phyloP scores from a whole-genome alignment of 2,797 vertebrate genomes.

The Gephyroberyx darwinii region DNA sequence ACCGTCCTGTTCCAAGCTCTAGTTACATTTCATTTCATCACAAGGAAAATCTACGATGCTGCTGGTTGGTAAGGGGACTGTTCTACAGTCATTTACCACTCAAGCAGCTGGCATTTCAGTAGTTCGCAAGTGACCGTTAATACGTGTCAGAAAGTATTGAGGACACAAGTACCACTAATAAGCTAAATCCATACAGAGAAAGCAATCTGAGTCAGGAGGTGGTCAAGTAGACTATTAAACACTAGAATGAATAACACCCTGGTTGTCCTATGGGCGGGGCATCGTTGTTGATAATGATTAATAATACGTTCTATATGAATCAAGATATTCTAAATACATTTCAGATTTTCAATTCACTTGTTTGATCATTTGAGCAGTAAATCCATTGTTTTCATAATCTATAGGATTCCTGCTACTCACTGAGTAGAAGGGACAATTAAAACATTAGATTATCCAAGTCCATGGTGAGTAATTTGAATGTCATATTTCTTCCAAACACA shows the following conservation, averaged over 20 bases:
- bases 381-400: no score
- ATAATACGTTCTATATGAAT: neutral
- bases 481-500: neutral
- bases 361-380: no score
- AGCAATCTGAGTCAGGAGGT: neutral
- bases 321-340: neutral
- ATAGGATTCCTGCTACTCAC: no score
- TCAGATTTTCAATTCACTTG: neutral
- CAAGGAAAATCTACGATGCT: neutral
- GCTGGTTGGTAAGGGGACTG: neutral
- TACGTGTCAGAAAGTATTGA: conserved; percentile 13
- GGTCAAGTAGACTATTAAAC: neutral
- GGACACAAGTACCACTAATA: conserved; percentile 3
- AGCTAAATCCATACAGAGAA: neutral
- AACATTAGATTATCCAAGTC: no score
- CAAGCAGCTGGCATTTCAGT: conserved; percentile 10
- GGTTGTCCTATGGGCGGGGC: neutral
- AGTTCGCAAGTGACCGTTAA: conserved; percentile 2
- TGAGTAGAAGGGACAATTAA: no score
- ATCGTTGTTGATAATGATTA: neutral
- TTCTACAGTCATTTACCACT: neutral
- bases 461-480: no score
- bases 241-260: neutral
- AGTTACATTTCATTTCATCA: neutral
- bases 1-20: neutral